phyloP scores from a whole-genome alignment of 2,113 vertebrate genomes.

The Seriola quinqueradiata region DNA sequence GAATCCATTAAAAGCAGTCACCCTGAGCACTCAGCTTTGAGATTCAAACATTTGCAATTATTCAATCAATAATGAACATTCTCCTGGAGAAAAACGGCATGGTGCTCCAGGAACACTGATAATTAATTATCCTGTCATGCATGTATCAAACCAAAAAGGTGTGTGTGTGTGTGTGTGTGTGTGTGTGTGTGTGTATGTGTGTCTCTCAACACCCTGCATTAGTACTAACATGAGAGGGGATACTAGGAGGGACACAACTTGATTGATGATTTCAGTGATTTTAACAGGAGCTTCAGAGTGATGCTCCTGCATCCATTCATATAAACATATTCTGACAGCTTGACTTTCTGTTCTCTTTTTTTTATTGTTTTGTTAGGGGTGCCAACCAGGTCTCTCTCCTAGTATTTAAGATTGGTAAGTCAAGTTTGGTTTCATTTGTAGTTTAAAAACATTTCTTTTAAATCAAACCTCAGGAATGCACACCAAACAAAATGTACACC shows the following conservation, averaged over 20 bases:
- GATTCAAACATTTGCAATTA: conserved; percentile 48
- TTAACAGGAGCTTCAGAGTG: neutral
- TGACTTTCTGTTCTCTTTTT: no score
- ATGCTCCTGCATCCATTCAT: neutral
- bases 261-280: conserved; percentile 1
- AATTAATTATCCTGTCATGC: conserved; percentile 63
- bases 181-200: neutral
- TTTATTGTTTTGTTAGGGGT: no score
- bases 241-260: neutral
- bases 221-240: neutral
- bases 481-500: no score
- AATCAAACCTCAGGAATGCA: no score
- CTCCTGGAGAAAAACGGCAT: conserved; percentile 35
- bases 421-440: no score
- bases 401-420: no score
- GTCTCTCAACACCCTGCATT: neutral
- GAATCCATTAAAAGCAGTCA: conserved; percentile 18
- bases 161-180: neutral
- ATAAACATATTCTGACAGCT: neutral
- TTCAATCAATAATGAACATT: conserved; percentile 61
- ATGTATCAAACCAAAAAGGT: neutral
- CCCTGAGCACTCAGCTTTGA: conserved; percentile 18
- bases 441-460: no score
- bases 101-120: conserved; percentile 40
- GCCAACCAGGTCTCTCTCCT: no score